A percentile compares a stretch with the other conserved stretches of the same genome.
Conservation (phyloP, 2,797 vertebrate species). For the Siniperca scherzeri region DNA sequence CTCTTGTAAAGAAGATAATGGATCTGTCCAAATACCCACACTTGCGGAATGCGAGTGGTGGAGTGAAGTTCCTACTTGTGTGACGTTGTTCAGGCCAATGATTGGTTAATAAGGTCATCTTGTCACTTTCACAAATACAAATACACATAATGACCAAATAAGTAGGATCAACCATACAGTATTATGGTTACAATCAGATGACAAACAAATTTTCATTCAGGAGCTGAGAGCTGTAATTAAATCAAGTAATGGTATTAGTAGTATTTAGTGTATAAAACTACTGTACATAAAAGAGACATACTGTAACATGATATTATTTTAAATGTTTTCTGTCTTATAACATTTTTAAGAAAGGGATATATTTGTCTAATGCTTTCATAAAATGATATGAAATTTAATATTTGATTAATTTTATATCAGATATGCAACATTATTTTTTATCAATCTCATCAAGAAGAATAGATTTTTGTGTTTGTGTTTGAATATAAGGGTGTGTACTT, state of each 20-base stretch:
- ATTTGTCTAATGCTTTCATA: not conserved
- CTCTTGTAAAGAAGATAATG: not conserved
- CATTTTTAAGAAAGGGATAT: not conserved
- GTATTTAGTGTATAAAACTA: not conserved
- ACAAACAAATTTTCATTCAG: not conserved
- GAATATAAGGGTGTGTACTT: slow-evolving; percentile 78
- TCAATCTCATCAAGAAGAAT: not conserved
- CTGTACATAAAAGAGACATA: slow-evolving; percentile 1
- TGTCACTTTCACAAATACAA: too few species aligned
- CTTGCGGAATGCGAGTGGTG: too few species aligned
- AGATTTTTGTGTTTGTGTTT: not conserved
- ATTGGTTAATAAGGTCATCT: slow-evolving; percentile 26
- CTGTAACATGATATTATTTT: not conserved
- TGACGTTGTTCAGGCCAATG: not conserved
- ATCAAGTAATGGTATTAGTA: not conserved
- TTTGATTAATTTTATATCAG: not conserved
- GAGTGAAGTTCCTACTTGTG: too few species aligned
- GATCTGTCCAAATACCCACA: not conserved
- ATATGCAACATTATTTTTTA: not conserved
- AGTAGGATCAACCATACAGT: slow-evolving; percentile 5
- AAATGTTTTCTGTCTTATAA: not conserved
- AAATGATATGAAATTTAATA: not conserved
- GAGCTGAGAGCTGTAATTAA: slow-evolving; percentile 20
- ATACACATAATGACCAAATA: slow-evolving; percentile 24
- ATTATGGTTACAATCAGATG: not conserved